Percentiles rank a stretch among this genome's conserved stretches.
Conservation (phyloP, 2,113 vertebrate species). For the Lipotes vexillifer region DNA sequence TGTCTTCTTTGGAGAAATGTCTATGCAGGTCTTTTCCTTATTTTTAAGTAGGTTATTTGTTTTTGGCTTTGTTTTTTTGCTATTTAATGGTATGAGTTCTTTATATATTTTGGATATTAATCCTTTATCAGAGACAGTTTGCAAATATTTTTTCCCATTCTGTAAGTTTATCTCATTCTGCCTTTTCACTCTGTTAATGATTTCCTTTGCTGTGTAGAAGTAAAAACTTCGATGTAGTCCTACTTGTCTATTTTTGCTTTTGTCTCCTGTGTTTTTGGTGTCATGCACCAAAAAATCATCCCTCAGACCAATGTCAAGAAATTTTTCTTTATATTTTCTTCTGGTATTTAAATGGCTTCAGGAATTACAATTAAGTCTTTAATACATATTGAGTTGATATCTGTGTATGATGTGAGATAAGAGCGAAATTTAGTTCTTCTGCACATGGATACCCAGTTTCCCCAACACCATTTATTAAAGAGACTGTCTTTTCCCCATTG, state of each 20-base stretch:
- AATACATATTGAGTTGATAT: neutral
- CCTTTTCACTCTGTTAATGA: neutral
- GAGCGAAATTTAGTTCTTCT: neutral
- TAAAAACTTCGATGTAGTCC: neutral
- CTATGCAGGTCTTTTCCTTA: neutral
- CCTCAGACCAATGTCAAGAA: neutral
- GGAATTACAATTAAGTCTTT: neutral
- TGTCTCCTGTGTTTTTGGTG: neutral
- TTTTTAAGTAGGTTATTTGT: neutral
- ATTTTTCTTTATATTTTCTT: neutral
- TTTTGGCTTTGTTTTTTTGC: neutral
- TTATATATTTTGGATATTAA: neutral
- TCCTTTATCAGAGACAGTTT: neutral
- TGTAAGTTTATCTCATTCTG: neutral
- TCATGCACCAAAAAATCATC: neutral
- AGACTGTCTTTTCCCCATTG: neutral
- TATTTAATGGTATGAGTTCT: neutral
- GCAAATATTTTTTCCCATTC: neutral
- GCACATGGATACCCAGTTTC: neutral
- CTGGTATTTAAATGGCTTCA: neutral
- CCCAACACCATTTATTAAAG: neutral
- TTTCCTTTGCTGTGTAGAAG: neutral
- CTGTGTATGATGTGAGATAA: too few relatives aligned
- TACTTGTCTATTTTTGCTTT: neutral
- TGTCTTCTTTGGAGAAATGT: neutral